phyloP scores from a whole-genome alignment of 2,797 vertebrate genomes.

The Alectoris magna region DNA sequence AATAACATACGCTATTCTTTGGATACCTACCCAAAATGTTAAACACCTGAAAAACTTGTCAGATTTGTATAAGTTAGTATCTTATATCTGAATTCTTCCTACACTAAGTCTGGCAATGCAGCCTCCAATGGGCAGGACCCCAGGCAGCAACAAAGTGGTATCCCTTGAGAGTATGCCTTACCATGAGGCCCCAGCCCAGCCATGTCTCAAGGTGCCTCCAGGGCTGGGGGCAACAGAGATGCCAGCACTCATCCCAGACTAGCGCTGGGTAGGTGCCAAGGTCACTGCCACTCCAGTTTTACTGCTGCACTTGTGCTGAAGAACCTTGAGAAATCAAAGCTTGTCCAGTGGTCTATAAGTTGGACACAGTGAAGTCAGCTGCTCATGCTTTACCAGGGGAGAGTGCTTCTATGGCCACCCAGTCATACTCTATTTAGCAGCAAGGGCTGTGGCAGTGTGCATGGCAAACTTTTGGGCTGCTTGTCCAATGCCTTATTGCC shows the following conservation, averaged over 20 bases:
- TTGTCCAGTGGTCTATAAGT: background rate
- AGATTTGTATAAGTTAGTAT: background rate
- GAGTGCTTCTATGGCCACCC: background rate
- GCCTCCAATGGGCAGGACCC: background rate
- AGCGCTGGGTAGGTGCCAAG: background rate
- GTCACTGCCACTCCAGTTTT: background rate
- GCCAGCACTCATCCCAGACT: accelerated
- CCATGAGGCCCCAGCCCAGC: background rate
- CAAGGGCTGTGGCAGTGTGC: background rate
- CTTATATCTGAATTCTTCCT: background rate
- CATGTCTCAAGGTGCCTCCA: background rate
- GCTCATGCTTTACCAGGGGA: background rate
- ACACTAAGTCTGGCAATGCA: background rate
- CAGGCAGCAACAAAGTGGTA: background rate
- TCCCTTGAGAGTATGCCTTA: accelerated
- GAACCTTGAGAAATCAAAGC: background rate
- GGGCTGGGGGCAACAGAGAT: background rate
- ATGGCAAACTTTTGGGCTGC: background rate
- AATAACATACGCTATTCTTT: background rate
- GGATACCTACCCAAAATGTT: background rate
- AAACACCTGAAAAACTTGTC: background rate
- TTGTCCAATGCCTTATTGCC: background rate
- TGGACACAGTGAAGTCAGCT: background rate
- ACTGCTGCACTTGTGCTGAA: background rate
- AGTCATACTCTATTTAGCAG: background rate